Evolutionary conservation across 2,888 invertebrate genomes (phyloP), one percentile per base, ranked within the genome.

Genomic region (Pseudeuparius sepicola): DNA sequence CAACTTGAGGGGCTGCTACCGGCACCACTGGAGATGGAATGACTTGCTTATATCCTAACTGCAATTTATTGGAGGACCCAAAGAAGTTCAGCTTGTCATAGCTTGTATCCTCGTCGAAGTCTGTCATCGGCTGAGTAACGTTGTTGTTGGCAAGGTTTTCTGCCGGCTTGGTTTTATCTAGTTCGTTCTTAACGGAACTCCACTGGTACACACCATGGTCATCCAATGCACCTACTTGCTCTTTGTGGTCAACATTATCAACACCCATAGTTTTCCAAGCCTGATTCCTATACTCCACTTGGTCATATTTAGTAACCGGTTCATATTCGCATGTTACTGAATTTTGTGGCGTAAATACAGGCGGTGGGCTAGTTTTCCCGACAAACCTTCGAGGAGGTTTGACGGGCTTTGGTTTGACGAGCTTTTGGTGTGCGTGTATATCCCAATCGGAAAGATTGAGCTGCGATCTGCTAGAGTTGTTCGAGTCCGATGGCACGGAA

Each of bases 81-180:
- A 87, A 79, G 55, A 84, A 83, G 53, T 86, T 81, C 37, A 88
- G 60, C 40, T 79, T 78, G 57, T 87, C 86, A 60, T 88, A 88
- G 52, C 77, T 75, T n/a, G n/a, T n/a, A 40, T 72, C 68, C 52
- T 72, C 68, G 13, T 52, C 50, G 4, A 40, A 40, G 6, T 43
- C 41, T n/a, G 45, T 42, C 2, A 43, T 31, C n/a, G 45, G 43
- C 31, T 54, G 55, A n/a, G 69, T 63, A 34, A 73, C 71, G 20
- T 74, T 67, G 54, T 71, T 64, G 5, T 72, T 67, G 23, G 68
- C 66, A 15, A 44, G 31, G 7, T 46, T 35, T 31, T 46, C 46
- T 5, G 43, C 34, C 7, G 42, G 39, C 14, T 48, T 71, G 56
- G 46, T 34, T 4, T 41, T 36, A 24, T 51, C 52, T 10, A 45